phyloP scores from a whole-genome alignment of 2,888 invertebrate genomes.

The Cantharis nigra region DNA sequence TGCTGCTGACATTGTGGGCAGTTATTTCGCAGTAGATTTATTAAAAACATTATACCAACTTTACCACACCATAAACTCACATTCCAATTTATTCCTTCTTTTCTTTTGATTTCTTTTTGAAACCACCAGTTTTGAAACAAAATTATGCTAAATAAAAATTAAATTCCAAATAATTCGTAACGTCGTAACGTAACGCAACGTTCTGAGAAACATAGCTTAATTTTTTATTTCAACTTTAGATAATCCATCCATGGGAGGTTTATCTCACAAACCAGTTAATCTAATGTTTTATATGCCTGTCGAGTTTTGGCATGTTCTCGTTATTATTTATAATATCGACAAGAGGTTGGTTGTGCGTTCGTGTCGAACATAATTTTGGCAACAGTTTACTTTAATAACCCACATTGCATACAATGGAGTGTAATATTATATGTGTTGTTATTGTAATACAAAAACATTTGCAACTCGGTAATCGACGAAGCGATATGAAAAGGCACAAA shows the following conservation, averaged over 20 bases:
- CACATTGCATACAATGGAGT: neutral
- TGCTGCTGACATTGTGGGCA: constrained; percentile 15
- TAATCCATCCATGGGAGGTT: neutral
- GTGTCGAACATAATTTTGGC: neutral
- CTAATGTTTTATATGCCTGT: constrained; percentile 4
- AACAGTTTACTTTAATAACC: neutral
- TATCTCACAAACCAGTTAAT: constrained; percentile 5
- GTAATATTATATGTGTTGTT: neutral
- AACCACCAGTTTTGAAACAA: neutral
- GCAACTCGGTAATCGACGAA: neutral
- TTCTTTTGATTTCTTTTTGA: neutral
- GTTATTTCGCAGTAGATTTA: constrained; percentile 6
- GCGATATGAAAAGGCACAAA: neutral
- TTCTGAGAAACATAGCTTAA: too few relatives aligned
- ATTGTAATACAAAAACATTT: neutral
- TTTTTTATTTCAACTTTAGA: too few relatives aligned
- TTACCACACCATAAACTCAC: neutral
- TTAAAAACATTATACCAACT: neutral
- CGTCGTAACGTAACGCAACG: too few relatives aligned
- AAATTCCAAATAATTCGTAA: neutral
- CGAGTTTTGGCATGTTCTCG: neutral
- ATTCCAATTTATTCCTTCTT: neutral
- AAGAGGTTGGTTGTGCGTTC: neutral
- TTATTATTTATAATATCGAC: neutral
- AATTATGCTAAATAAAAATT: neutral